Base-by-base conservation (phyloP, 2,888 invertebrate genomes). In the Drosophila nr. perissopoda region DNA sequence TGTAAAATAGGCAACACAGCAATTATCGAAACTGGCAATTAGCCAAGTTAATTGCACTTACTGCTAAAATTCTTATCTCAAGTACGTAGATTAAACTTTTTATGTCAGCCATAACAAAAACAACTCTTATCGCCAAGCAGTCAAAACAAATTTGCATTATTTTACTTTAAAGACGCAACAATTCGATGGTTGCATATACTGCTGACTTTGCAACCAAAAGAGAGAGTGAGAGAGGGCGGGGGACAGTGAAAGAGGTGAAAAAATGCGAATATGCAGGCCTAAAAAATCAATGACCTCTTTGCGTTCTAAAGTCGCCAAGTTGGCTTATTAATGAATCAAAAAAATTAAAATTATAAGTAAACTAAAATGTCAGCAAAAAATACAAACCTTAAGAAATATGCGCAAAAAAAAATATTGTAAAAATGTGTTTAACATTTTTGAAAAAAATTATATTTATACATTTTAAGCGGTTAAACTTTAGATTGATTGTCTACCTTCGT, bases 261-360 rank as follows among this genome's bases (percentile, higher is more conserved):
- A 34, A 29, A 27, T 49, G n/a, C 42, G 34, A 60, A 42, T 31
- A 64, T 61, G 67, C 62, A 73, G 66, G 73, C 73, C 66, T 64
- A 48, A 62, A 71, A 75, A 82, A 82, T 78, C 84, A 83, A 83
- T 82, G 81, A 82, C 81, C 81, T 74, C 69, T 72, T 82, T 72
- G 83, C 49, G 53, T 61, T 57, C 49, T 29, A 61, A 76, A 75
- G 51, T 36, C 61, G 76, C 61, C 65, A 68, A 82, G 42, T 81
- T 84, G 75, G 84, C 82, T 78, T 84, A 82, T 84, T 76, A 68
- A 67, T 73, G 56, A 70, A 62, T 70, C 52, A 59, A 65, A 60
- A 61, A 64, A 16, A 34, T 13, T 4, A 13, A 25, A 34, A 8
- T 33, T 4, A 18, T 33, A 10, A 6, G 8, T 33, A 66, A 63